phyloP scores from a whole-genome alignment of 23 tunicate species.

The Ciona savignyi region DNA sequence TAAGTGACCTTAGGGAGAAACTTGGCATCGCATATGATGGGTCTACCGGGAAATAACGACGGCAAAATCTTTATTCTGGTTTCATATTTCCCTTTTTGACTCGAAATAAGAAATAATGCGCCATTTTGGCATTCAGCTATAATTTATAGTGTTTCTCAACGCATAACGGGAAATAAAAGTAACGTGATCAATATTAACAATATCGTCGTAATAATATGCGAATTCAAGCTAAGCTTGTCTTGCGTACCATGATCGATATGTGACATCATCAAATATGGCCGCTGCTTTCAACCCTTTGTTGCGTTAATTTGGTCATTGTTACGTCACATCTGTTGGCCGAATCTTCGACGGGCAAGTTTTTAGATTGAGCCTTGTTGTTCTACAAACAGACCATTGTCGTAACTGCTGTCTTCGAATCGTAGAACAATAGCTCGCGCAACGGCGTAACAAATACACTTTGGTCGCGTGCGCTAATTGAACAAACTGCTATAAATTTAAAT shows the following conservation, averaged over 20 bases:
- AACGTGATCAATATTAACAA: too few relatives aligned
- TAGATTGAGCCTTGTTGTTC: not conserved
- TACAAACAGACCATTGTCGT: not conserved
- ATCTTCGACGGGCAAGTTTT: not conserved
- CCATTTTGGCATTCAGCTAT: too few relatives aligned
- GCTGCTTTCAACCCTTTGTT: not conserved
- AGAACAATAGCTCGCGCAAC: not conserved
- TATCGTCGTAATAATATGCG: too few relatives aligned
- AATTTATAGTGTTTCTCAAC: too few relatives aligned
- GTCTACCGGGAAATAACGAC: not conserved
- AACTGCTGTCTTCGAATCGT: not conserved
- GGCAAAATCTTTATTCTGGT: not conserved
- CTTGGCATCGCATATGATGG: too few relatives aligned
- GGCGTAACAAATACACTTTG: not conserved
- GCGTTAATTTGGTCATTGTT: not conserved
- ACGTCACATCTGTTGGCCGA: not conserved
- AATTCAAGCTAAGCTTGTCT: too few relatives aligned
- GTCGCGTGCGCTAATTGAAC: not conserved
- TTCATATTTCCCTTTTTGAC: not conserved
- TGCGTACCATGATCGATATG: not conserved
- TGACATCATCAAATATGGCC: not conserved
- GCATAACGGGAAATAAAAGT: too few relatives aligned
- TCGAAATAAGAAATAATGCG: too few relatives aligned
- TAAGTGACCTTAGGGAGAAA: not conserved
- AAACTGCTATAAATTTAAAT: too few relatives aligned